Evolutionary conservation across 1,140 invertebrate species (phyloP).

Genomic region (Saccostrea cuccullata): DNA sequence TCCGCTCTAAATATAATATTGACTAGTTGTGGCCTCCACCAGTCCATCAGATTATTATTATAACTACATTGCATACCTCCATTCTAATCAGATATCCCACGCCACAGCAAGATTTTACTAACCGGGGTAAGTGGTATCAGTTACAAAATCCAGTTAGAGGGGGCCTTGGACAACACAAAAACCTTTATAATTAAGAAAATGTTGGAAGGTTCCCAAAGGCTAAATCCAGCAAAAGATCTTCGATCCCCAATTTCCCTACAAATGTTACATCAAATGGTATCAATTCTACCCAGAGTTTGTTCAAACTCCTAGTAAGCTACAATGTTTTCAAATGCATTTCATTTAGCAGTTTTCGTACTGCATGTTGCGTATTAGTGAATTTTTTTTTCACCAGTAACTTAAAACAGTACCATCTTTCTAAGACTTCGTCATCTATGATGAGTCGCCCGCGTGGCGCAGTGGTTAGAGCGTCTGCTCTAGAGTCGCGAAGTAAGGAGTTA

Average conservation of each 20-base stretch:
- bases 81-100: background rate
- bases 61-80: constrained; percentile 28
- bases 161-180: constrained; percentile 12
- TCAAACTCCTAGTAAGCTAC: background rate
- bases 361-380: too few species aligned
- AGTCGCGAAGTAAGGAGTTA: too few species aligned
- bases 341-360: background rate
- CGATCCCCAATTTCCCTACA: background rate
- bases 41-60: background rate
- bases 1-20: too few species aligned
- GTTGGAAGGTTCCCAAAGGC: constrained; percentile 33
- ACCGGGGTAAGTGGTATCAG: constrained; percentile 33
- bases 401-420: background rate
- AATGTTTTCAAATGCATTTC: background rate
- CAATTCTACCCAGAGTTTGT: background rate
- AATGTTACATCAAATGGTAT: background rate
- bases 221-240: constrained; percentile 13
- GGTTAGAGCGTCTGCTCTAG: too few species aligned
- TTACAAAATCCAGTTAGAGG: constrained; percentile 10
- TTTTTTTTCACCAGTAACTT: background rate
- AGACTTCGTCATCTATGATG: background rate
- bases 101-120: constrained; percentile 32
- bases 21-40: background rate
- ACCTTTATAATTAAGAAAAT: background rate
- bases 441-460: too few species aligned